phyloP scores from a whole-genome alignment of 1,140 invertebrate genomes.

The Drosophila auraria region DNA sequence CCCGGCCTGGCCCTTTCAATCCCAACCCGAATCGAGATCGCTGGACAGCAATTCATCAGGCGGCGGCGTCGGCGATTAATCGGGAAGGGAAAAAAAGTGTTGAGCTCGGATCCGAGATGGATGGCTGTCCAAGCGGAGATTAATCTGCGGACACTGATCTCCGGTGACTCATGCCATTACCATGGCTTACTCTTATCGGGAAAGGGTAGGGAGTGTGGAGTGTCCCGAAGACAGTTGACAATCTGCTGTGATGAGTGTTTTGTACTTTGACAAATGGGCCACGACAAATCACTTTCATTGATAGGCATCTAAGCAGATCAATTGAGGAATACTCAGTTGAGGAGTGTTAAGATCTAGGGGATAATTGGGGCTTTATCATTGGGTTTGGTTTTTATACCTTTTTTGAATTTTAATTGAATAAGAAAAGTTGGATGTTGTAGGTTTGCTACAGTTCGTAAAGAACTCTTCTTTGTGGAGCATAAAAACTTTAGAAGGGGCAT shows the following conservation, averaged over 20 bases:
- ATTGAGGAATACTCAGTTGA: constrained; percentile 12
- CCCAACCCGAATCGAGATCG: constrained; percentile 10
- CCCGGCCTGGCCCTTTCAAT: constrained; percentile 28
- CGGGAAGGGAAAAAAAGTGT: constrained; percentile 49
- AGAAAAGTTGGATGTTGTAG: background rate
- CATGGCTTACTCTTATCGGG: constrained; percentile 50
- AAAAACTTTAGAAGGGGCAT: too few species aligned
- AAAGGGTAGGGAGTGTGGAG: constrained; percentile 17
- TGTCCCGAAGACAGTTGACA: constrained; percentile 6
- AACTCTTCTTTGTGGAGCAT: too few species aligned
- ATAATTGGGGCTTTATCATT: constrained; percentile 12
- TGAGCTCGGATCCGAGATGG: constrained; percentile 43
- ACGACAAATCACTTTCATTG: constrained; percentile 71
- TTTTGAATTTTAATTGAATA: background rate
- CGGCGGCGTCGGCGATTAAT: constrained; percentile 52
- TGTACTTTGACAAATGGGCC: constrained; percentile 75
- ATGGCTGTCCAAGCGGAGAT: constrained; percentile 30
- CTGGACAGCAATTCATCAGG: constrained; percentile 69
- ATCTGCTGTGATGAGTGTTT: constrained; percentile 55
- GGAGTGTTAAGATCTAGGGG: background rate
- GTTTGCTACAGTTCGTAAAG: background rate
- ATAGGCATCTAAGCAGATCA: constrained; percentile 57
- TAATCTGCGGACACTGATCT: constrained; percentile 27
- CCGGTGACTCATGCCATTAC: constrained; percentile 64
- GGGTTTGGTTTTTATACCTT: background rate